A percentile compares a stretch with the other conserved stretches of the same genome.
Evolutionary conservation across 2,113 vertebrate species (phyloP).

Genomic region (Ceratotherium simum): DNA sequence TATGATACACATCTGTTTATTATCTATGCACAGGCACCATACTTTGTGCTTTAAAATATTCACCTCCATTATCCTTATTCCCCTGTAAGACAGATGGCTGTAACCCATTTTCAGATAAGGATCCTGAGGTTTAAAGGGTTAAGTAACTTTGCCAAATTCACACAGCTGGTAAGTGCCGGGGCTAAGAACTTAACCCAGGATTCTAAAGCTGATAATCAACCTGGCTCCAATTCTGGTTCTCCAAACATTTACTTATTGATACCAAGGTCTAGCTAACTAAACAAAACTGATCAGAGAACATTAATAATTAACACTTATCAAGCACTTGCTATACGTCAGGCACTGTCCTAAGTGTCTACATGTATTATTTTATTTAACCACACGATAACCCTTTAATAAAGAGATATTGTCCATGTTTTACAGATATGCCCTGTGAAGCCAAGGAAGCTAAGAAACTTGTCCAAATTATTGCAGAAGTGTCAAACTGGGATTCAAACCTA

Average conservation of each 20-base stretch:
- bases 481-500: background rate
- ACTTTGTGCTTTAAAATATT: constrained; percentile 23
- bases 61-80: background rate
- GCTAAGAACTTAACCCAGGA: background rate
- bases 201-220: background rate
- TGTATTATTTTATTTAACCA: background rate
- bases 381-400: background rate
- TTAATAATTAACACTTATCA: background rate
- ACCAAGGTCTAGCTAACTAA: background rate
- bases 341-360: background rate
- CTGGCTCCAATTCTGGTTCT: background rate
- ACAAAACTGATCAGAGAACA: background rate
- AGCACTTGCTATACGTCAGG: background rate
- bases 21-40: background rate
- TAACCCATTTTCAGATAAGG: background rate
- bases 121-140: background rate
- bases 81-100: background rate
- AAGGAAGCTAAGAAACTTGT: background rate
- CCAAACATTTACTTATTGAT: background rate
- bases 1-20: background rate
- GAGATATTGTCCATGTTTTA: background rate
- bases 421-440: background rate
- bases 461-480: background rate
- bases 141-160: background rate
- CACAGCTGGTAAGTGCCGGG: background rate